Evolutionary conservation across 2,888 invertebrate species (phyloP).

Genomic region (Pollenia angustigena): DNA sequence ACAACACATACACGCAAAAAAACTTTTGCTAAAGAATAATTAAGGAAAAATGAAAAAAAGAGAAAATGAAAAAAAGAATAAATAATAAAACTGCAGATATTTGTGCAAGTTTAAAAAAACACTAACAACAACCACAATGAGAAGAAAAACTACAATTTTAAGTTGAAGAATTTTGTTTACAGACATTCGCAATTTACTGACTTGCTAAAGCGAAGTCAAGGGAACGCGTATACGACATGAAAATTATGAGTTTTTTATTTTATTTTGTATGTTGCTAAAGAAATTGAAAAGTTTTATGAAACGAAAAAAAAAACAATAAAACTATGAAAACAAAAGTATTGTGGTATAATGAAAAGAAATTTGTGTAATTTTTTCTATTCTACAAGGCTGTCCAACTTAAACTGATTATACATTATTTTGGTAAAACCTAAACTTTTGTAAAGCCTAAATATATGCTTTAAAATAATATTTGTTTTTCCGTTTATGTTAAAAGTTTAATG

Average conservation of each 20-base stretch:
- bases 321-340: neutral
- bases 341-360: no score
- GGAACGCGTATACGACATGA: slow-evolving; percentile 19
- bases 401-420: no score
- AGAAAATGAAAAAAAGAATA: neutral
- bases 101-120: slow-evolving; percentile 37
- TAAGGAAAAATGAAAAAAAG: slow-evolving; percentile 41
- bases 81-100: slow-evolving; percentile 55
- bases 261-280: neutral
- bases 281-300: neutral
- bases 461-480: no score
- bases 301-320: neutral
- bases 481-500: no score
- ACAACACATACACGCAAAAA: slow-evolving; percentile 29
- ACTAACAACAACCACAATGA: neutral
- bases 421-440: no score
- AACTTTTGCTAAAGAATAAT: slow-evolving; percentile 60
- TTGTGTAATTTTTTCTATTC: no score
- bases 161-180: slow-evolving; percentile 27
- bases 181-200: neutral
- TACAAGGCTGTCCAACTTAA: no score
- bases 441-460: no score
- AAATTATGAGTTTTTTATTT: slow-evolving; percentile 22
- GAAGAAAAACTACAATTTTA: slow-evolving; percentile 32
- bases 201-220: neutral